Evolutionary conservation across 2,797 vertebrate species (phyloP), one percentile per base, ranked within the genome.

Genomic region (Acomys russatus): DNA sequence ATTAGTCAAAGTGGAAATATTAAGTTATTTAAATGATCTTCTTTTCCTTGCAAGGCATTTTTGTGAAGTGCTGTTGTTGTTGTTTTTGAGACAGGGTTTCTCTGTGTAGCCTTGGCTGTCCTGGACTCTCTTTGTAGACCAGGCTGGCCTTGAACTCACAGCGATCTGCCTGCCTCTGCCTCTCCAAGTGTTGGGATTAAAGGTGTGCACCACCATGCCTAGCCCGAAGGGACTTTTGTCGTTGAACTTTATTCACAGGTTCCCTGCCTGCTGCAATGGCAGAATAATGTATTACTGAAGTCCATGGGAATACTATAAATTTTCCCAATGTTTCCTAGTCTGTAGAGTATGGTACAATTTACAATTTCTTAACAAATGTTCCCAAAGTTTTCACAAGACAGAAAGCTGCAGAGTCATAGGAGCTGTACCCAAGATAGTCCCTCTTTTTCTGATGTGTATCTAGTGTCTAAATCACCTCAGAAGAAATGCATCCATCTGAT

Each of bases 271-370:
- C 88, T 61, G 51, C n/a, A 30, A 51, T 6, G 38, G 28, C 64
- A 56, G 54, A 14, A 86, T 88, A 82, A 95, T 92, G 78, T 92
- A 87, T 94, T 77, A 97, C 95, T 88, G 92, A 96, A 83, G 74
- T 74, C 1, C 95, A 94, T 54, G 94, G 44, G 92, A 96, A 92
- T 68, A 84, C 38, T 77, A 44, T 59, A 79, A 68, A 95, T 86
- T 51, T 18, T 63, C n/a, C 64, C 73, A 25, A 33, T 18, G 54
- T 79, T 90, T 91, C 59, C 73, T 83, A 66, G 7, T 93, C 94
- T 85, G 74, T 83, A 63, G 90, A 88, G 15, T 86, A 83, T 38
- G 85, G 85, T 86, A 30, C 44, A 10, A 83, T 90, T 94, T 94
- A 92, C 59, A 79, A 86, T 49, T 83, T 91, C 59, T 93, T 59